These are phyloP conservation scores for Monochamus alternatus DNA, from an alignment of 2,888 invertebrate species.

Conservation along the genomic window DNA sequence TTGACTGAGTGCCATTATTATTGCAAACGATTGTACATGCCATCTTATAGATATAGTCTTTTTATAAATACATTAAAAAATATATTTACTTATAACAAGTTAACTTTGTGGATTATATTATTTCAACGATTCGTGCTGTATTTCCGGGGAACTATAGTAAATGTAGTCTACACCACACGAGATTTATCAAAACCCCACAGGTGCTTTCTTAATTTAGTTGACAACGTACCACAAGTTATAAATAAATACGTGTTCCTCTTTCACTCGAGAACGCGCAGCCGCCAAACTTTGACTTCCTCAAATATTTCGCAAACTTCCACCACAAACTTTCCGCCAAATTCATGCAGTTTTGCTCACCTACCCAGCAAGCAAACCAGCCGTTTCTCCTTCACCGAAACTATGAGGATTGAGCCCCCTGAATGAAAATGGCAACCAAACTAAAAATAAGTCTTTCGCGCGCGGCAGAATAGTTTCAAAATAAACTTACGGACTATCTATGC, in stretches of 20 bases:
- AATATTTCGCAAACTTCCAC: constrained; percentile 56
- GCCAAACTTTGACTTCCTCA: constrained; percentile 59
- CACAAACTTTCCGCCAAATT: constrained; percentile 51
- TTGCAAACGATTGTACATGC: no score
- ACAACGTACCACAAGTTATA: constrained; percentile 57
- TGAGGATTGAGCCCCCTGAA: constrained; percentile 18
- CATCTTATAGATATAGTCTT: no score
- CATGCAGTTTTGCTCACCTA: constrained; percentile 38
- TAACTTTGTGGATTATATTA: no score
- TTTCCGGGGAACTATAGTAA: no score
- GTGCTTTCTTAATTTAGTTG: constrained; percentile 55
- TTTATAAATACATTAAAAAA: no score
- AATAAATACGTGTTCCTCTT: constrained; percentile 56
- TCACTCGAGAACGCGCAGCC: constrained; percentile 48
- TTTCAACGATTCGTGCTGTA: no score
- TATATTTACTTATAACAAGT: no score
- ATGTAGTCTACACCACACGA: no score
- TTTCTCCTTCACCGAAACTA: constrained; percentile 4
- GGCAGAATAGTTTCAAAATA: constrained; percentile 23
- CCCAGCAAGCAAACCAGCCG: constrained; percentile 21
- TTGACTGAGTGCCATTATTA: no score
- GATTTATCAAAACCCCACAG: neutral
- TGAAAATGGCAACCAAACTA: constrained; percentile 1
- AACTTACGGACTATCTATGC: constrained; percentile 13
- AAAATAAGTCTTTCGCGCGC: constrained; percentile 27